A percentile compares a stretch with the other conserved stretches of the same genome.
Evolutionary conservation across 2,113 vertebrate genomes (phyloP).

Genomic region (Mesitornis unicolor): DNA sequence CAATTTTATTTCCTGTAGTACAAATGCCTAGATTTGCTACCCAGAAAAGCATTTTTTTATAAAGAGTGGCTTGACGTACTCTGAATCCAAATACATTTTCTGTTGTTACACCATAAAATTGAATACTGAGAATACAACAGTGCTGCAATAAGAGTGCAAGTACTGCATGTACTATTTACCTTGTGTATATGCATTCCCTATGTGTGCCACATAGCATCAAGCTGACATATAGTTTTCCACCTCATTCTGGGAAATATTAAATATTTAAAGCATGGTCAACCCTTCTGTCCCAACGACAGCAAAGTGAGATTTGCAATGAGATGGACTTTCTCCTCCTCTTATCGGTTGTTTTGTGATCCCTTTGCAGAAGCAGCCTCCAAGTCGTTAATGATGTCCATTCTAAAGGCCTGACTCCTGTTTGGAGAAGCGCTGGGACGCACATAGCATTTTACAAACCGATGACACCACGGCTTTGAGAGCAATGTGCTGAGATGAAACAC

Average conservation of each 20-base stretch:
- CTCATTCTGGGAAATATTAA: neutral
- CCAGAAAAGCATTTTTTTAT: neutral
- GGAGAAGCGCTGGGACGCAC: neutral
- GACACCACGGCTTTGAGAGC: neutral
- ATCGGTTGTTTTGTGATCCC: neutral
- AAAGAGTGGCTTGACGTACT: neutral
- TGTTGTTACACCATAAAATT: neutral
- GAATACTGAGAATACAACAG: neutral
- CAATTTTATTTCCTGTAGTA: neutral
- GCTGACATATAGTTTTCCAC: neutral
- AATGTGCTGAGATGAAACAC: neutral
- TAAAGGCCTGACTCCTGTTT: neutral
- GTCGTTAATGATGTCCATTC: neutral
- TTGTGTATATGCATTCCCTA: neutral
- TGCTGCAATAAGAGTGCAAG: neutral
- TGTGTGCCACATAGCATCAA: neutral
- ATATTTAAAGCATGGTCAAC: neutral
- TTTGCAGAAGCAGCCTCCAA: neutral
- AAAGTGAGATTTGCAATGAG: neutral
- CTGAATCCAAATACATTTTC: neutral
- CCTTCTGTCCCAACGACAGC: neutral
- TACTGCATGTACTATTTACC: neutral
- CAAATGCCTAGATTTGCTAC: neutral
- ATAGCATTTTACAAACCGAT: neutral
- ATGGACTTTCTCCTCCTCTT: neutral